phyloP scores from a whole-genome alignment of 2,113 vertebrate species.

The Xenus cinereus region DNA sequence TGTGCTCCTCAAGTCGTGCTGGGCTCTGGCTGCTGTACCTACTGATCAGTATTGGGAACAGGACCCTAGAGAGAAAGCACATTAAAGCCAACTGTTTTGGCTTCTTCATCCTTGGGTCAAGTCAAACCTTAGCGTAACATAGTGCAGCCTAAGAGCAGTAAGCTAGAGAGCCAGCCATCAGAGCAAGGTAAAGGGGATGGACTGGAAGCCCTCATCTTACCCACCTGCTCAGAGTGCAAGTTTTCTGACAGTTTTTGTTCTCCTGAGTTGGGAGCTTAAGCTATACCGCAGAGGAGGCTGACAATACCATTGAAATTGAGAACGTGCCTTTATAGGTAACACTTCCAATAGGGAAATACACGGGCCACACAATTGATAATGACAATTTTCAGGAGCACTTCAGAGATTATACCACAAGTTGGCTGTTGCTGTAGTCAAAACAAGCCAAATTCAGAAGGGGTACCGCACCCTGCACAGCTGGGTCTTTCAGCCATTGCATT shows the following conservation, averaged over 20 bases:
- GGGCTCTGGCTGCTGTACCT: background rate
- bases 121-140: background rate
- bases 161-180: background rate
- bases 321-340: background rate
- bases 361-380: background rate
- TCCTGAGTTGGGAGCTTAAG: background rate
- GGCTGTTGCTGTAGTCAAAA: background rate
- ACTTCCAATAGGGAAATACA: background rate
- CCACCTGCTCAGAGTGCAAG: background rate
- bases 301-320: background rate
- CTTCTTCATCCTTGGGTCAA: background rate
- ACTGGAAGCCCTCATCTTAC: background rate
- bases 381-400: background rate
- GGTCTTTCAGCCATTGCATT: background rate
- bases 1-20: background rate
- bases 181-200: background rate
- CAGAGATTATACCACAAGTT: background rate
- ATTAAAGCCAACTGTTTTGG: background rate
- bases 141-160: background rate
- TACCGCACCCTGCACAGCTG: background rate
- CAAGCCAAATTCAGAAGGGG: background rate
- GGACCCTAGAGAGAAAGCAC: background rate
- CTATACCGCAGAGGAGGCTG: background rate
- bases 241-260: background rate
- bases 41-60: accelerated